phyloP scores from a whole-genome alignment of 2,888 invertebrate genomes.

The Eilema caniola region DNA sequence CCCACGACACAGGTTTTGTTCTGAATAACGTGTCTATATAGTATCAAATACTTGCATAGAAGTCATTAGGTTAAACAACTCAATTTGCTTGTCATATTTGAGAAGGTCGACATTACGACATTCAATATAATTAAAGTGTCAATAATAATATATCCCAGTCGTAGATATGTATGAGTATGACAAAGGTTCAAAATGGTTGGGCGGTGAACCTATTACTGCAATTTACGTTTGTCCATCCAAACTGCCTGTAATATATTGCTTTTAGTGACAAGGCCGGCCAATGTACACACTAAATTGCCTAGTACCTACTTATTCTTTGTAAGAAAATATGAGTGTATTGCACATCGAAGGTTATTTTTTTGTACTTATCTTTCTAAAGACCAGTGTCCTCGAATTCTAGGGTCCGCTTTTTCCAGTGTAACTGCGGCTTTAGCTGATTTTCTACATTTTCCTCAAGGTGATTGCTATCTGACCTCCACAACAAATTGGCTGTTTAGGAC shows the following conservation, averaged over 20 bases:
- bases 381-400: too few species aligned
- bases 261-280: neutral
- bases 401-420: too few species aligned
- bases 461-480: too few species aligned
- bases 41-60: too few species aligned
- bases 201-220: neutral
- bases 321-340: conserved; percentile 2
- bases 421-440: too few species aligned
- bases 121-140: neutral
- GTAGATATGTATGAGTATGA: neutral
- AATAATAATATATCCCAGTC: neutral
- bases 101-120: neutral
- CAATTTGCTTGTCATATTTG: neutral
- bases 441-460: too few species aligned
- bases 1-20: too few species aligned
- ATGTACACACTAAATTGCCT: neutral
- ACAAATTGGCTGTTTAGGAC: too few species aligned
- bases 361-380: neutral
- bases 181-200: neutral
- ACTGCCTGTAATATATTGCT: conserved; percentile 1
- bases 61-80: neutral
- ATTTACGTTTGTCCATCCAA: neutral
- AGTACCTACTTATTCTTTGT: neutral
- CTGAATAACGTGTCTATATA: too few species aligned
- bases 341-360: neutral